A percentile compares a stretch with the other conserved stretches of the same genome.
Evolutionary conservation across 2,888 invertebrate genomes (phyloP).

Genomic region (Tenthredo mesomela): DNA sequence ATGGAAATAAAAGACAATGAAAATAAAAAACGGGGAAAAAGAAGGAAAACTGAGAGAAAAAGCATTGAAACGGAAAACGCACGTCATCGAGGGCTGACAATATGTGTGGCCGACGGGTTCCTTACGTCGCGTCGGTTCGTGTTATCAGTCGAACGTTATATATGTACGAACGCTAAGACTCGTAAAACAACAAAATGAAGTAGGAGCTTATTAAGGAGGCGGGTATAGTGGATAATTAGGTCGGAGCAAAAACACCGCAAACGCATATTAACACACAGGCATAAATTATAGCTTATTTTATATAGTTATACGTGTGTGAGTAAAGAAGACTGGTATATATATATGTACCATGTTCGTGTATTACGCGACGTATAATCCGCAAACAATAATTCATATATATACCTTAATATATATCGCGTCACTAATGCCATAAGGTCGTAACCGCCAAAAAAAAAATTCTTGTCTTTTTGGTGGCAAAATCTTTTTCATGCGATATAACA

Average conservation of each 20-base stretch:
- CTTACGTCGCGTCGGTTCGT: conserved; percentile 3
- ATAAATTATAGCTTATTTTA: no score
- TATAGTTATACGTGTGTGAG: neutral
- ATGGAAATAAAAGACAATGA: neutral
- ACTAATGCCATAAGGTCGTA: no score
- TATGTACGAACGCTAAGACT: conserved; percentile 23
- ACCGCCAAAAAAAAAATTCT: no score
- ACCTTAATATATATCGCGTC: no score
- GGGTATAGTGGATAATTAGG: conserved; percentile 26
- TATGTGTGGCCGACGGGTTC: neutral
- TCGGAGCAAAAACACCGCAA: conserved; percentile 23
- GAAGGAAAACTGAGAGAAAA: neutral
- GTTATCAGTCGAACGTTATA: conserved; percentile 33
- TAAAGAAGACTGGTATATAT: neutral
- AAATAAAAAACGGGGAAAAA: no score
- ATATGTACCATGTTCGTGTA: neutral
- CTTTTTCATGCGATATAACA: no score
- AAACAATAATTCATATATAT: neutral
- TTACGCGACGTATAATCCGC: neutral
- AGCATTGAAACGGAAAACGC: neutral
- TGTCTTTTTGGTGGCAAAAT: no score
- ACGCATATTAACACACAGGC: neutral
- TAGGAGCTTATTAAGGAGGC: conserved; percentile 23
- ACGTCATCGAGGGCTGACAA: neutral
- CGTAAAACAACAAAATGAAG: conserved; percentile 27